Evolutionary conservation across 2,888 invertebrate genomes (phyloP), one percentile per base, ranked within the genome.

Genomic region (Sisyra terminalis): DNA sequence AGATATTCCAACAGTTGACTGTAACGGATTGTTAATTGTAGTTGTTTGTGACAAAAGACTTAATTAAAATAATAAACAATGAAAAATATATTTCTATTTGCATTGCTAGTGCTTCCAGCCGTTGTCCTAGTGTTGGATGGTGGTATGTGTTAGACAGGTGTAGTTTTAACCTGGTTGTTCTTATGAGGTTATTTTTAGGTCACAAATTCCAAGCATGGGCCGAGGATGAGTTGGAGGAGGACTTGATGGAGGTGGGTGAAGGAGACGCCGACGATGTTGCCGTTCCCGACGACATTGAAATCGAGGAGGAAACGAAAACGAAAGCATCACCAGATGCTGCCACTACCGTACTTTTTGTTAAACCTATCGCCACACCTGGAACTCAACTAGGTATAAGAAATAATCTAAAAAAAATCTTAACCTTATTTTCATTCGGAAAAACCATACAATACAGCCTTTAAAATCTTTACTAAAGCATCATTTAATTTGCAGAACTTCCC

Each of bases 311-410:
- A 49, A 72, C 72, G 51, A 71, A 73, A 47, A 70, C 71, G 2
- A 76, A 73, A 48, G 78, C 88, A 3, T 93, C 94, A 0, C 84
- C 87, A 37, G 85, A 94, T 67, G 88, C 89, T 3, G 90, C 93
- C 53, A 88, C 94, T 0, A 82, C 78, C 11, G 75, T 97, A 55
- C 67, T 94, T 46, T 98, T 98, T 62, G 85, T 78, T 2, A 83
- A 80, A 59, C 90, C 89, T 2, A 57, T 77, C 38, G 62, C 72
- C 29, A 70, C 64, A 42, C 77, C 78, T 44, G 70, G 73, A 47
- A 64, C 68, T 50, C 73, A 73, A 56, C 67, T 83, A 52, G 84
- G 83, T 77, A 60, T 29, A 15, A 3, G 17, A 15, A 37, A 15
- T 14, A 7, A 3, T 15, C 16, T 10, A 32, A 18, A 16, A 3